Conservation (phyloP, 92 coral and sea anemone genomes). For the Desmophyllum pertusum region DNA sequence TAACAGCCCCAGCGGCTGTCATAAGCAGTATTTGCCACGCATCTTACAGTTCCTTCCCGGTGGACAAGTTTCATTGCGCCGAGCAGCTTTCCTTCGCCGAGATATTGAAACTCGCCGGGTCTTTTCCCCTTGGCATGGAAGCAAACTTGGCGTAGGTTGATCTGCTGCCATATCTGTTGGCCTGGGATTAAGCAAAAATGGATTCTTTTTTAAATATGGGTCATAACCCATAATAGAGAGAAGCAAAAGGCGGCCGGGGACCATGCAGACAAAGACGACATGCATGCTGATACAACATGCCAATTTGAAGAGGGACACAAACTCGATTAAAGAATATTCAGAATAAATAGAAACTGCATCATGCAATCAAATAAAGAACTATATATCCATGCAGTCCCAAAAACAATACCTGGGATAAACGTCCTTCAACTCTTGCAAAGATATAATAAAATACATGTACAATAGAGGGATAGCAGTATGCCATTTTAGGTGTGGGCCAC, state of each 20-base stretch:
- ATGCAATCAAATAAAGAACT: neutral
- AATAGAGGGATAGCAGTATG: no score
- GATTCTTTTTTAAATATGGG: neutral
- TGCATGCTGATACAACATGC: neutral
- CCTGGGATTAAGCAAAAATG: slow-evolving; percentile 24
- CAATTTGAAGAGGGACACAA: neutral
- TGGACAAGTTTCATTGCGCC: slow-evolving; percentile 69
- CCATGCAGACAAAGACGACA: neutral
- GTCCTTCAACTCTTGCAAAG: no score
- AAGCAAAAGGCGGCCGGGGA: neutral
- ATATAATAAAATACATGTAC: no score
- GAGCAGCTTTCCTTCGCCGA: slow-evolving; percentile 35
- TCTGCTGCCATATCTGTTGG: slow-evolving; percentile 57
- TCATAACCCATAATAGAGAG: neutral
- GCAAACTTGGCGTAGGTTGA: slow-evolving; percentile 57
- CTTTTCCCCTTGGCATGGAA: slow-evolving; percentile 54
- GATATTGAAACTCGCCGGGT: slow-evolving; percentile 40
- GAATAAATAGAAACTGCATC: neutral
- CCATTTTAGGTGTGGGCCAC: no score
- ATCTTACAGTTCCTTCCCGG: slow-evolving; percentile 46
- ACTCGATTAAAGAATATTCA: neutral
- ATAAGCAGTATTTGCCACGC: slow-evolving; percentile 40
- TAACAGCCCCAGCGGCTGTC: slow-evolving; percentile 73
- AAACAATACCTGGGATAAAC: no score
- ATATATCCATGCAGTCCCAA: neutral